Evolutionary conservation across 2,888 invertebrate genomes (phyloP).

Genomic region (Sesia apiformis): DNA sequence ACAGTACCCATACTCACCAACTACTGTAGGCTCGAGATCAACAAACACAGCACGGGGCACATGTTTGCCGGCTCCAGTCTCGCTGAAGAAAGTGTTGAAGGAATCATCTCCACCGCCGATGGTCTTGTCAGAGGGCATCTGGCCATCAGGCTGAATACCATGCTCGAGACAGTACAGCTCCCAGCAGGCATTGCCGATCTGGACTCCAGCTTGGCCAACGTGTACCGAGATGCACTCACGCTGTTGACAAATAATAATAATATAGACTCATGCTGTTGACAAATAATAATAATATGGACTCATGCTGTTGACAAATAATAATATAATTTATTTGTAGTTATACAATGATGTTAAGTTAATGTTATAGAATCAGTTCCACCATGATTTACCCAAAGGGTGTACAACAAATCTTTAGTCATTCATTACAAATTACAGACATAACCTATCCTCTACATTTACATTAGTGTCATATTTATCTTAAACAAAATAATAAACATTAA

Average conservation of each 20-base stretch:
- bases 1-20: slow-evolving; percentile 52
- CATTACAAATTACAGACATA: too few relatives aligned
- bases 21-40: slow-evolving; percentile 96
- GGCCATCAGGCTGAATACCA: slow-evolving; percentile 94
- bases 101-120: slow-evolving; percentile 94
- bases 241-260: slow-evolving; percentile 37
- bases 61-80: slow-evolving; percentile 96
- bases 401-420: too few relatives aligned
- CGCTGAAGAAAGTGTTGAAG: slow-evolving; percentile 96
- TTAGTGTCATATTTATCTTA: too few relatives aligned
- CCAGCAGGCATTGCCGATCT: slow-evolving; percentile 94
- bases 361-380: too few relatives aligned
- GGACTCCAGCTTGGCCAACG: slow-evolving; percentile 81
- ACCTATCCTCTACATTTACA: too few relatives aligned
- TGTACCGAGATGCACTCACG: slow-evolving; percentile 80
- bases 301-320: not conserved
- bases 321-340: too few relatives aligned
- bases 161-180: slow-evolving; percentile 91
- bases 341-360: too few relatives aligned
- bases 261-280: too few relatives aligned
- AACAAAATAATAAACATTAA: too few relatives aligned
- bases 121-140: slow-evolving; percentile 95
- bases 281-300: too few relatives aligned
- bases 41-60: slow-evolving; percentile 96
- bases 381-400: too few relatives aligned